Evolutionary conservation across 1,140 invertebrate genomes (phyloP).

Genomic region (Drosophila lini): DNA sequence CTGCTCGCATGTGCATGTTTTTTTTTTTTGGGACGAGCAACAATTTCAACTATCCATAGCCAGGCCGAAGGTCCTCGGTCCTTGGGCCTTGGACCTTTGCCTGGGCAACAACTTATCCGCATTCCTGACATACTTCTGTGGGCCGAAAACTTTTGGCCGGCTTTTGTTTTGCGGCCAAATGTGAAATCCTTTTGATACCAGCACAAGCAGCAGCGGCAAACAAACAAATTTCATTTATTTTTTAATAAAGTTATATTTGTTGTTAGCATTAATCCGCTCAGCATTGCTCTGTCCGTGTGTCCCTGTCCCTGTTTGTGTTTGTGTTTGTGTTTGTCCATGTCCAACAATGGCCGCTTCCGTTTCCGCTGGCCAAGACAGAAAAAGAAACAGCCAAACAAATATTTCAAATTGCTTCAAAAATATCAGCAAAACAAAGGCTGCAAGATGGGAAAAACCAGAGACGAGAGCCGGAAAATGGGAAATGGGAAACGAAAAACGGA

Average conservation of each 20-base stretch:
- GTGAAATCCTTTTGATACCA: conserved; percentile 53
- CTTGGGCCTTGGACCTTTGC: conserved; percentile 37
- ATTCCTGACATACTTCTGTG: conserved; percentile 71
- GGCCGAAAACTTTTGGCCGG: conserved; percentile 10
- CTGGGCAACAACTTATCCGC: conserved; percentile 4
- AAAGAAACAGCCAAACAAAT: conserved; percentile 35
- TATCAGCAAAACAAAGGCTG: conserved; percentile 15
- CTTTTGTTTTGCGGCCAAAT: conserved; percentile 64
- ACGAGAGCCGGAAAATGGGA: conserved; percentile 6
- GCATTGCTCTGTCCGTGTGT: conserved; percentile 10
- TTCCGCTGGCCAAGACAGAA: conserved; percentile 57
- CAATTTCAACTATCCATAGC: conserved; percentile 64
- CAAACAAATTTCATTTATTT: conserved; percentile 80
- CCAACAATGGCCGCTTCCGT: conserved; percentile 76
- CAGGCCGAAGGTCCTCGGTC: conserved; percentile 47
- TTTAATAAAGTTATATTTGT: conserved; percentile 83
- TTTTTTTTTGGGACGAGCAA: conserved; percentile 31
- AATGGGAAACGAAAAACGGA: conserved; percentile 55
- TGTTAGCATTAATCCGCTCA: conserved; percentile 71
- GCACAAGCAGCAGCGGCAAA: conserved; percentile 21
- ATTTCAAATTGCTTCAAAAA: conserved; percentile 69
- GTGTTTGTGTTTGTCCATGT: conserved; percentile 70
- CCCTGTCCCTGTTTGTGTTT: conserved; percentile 21
- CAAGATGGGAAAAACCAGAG: neutral
- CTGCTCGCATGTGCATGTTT: neutral